These are phyloP conservation scores for Potamilus streckersoni DNA, from an alignment of 1,140 invertebrate species.

Conservation along the genomic window DNA sequence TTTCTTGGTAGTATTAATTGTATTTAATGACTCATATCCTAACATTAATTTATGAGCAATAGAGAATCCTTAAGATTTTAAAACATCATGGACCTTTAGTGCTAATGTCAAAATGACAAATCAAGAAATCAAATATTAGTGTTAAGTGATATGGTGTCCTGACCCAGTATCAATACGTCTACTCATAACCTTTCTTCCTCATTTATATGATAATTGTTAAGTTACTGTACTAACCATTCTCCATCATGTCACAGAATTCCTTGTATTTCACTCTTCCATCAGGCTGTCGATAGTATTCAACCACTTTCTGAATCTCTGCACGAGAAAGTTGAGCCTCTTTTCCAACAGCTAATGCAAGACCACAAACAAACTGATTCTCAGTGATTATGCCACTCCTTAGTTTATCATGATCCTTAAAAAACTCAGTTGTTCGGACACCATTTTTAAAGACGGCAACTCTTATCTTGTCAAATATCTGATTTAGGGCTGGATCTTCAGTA, in stretches of 20 bases:
- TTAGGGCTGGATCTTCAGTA: slow-evolving; percentile 56
- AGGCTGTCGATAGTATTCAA: slow-evolving; percentile 61
- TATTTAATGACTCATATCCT: no score
- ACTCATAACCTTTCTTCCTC: no score
- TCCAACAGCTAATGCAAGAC: slow-evolving; percentile 59
- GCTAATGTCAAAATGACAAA: no score
- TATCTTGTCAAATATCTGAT: slow-evolving; percentile 66
- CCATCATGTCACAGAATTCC: slow-evolving; percentile 67
- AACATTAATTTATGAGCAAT: no score
- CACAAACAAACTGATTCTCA: slow-evolving; percentile 67
- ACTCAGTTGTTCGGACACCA: slow-evolving; percentile 66
- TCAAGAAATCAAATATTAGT: no score
- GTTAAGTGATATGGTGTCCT: no score
- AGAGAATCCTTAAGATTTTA: no score
- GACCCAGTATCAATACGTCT: no score
- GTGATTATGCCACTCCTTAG: slow-evolving; percentile 65
- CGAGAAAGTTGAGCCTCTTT: slow-evolving; percentile 64
- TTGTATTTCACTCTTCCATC: slow-evolving; percentile 65
- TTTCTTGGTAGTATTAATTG: no score
- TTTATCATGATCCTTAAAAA: slow-evolving; percentile 68
- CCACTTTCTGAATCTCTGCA: slow-evolving; percentile 63
- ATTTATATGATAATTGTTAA: no score
- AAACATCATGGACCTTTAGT: no score
- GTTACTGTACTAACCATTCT: slow-evolving; percentile 59
- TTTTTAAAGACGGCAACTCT: slow-evolving; percentile 64